Percentiles rank a stretch among this genome's conserved stretches.
Evolutionary conservation across 2,113 vertebrate species (phyloP).

Genomic region (Alectura lathami): DNA sequence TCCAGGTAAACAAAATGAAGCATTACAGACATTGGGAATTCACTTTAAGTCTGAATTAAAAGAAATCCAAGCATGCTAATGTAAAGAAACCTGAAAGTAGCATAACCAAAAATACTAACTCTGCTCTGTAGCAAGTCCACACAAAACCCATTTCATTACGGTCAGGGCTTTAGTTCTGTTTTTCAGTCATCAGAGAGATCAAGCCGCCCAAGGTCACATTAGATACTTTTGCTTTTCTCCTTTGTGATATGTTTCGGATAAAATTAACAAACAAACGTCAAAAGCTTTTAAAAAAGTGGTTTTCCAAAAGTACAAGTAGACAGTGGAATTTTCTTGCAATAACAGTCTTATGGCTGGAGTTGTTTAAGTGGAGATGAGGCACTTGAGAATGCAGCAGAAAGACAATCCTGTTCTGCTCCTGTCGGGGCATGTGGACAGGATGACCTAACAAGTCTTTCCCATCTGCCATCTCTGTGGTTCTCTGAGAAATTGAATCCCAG

Average conservation of each 20-base stretch:
- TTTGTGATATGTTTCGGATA: background rate
- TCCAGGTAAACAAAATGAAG: background rate
- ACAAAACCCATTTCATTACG: background rate
- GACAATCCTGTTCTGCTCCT: background rate
- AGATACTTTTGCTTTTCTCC: background rate
- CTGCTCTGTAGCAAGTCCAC: background rate
- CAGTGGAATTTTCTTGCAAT: conserved; percentile 35
- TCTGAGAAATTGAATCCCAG: conserved; percentile 65
- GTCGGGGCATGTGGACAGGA: conserved; percentile 48
- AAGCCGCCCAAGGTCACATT: background rate
- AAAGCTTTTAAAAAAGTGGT: background rate
- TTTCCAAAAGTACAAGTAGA: background rate
- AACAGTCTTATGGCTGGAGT: background rate
- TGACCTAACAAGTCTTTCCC: conserved; percentile 67
- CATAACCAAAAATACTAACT: background rate
- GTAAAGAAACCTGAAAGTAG: background rate
- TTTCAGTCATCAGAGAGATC: background rate
- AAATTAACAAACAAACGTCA: background rate
- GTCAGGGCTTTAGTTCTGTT: background rate
- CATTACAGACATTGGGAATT: background rate
- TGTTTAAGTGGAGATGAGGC: conserved; percentile 39
- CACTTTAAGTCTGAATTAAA: background rate
- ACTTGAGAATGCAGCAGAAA: conserved; percentile 34
- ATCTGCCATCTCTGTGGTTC: conserved; percentile 57
- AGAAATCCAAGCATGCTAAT: background rate